These are phyloP conservation scores for Helicolenus hilgendorfi DNA, from an alignment of 2,797 vertebrate species.

Conservation along the genomic window DNA sequence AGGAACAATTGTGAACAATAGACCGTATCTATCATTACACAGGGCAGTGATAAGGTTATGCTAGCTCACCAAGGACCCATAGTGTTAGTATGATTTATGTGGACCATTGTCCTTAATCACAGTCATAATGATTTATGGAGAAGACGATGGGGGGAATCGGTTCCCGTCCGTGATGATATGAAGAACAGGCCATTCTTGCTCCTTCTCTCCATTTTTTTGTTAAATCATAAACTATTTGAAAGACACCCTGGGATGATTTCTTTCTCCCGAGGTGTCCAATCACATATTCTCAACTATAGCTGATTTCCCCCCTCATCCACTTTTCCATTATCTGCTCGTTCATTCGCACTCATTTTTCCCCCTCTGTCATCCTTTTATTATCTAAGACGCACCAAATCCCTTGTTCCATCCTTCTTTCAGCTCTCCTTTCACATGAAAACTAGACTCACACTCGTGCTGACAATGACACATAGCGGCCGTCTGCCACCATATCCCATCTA, in stretches of 20 bases:
- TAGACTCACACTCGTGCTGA: slow-evolving; percentile 52
- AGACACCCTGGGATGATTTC: slow-evolving; percentile 26
- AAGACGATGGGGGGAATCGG: slow-evolving; percentile 9
- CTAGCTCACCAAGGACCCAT: slow-evolving; percentile 47
- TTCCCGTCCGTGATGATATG: slow-evolving; percentile 26
- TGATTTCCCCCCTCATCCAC: slow-evolving; percentile 25
- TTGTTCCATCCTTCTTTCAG: slow-evolving; percentile 54
- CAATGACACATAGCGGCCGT: slow-evolving; percentile 72
- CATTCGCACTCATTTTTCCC: slow-evolving; percentile 37
- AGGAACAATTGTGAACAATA: slow-evolving; percentile 47
- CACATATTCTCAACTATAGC: slow-evolving; percentile 20
- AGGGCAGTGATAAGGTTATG: slow-evolving; percentile 64
- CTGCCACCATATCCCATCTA: slow-evolving; percentile 67
- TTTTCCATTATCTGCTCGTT: slow-evolving; percentile 59
- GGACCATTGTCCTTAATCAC: slow-evolving; percentile 70
- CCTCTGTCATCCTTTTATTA: slow-evolving; percentile 57
- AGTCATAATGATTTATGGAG: slow-evolving; percentile 64
- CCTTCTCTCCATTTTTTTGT: slow-evolving; percentile 18
- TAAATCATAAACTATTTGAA: slow-evolving; percentile 44
- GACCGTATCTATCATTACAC: slow-evolving; percentile 56
- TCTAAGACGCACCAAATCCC: slow-evolving; percentile 44
- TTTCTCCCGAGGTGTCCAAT: slow-evolving; percentile 35
- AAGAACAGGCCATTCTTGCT: slow-evolving; percentile 34
- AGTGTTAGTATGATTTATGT: slow-evolving; percentile 64
- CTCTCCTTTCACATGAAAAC: slow-evolving; percentile 67